phyloP scores from a whole-genome alignment of 2,888 invertebrate species.

The Odontothrips loti region DNA sequence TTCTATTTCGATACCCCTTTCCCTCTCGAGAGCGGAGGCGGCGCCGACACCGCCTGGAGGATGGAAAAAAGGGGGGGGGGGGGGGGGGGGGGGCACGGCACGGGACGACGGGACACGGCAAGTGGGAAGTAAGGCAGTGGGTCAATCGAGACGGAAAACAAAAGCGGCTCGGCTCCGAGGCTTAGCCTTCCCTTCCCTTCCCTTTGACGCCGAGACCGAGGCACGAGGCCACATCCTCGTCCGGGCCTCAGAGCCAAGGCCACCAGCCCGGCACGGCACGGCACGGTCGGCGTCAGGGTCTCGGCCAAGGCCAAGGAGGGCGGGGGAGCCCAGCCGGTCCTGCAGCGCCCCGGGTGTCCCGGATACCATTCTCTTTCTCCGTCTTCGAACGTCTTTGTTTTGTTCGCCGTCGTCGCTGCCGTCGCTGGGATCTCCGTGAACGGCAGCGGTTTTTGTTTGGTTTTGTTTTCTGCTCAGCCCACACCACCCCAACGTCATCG shows the following conservation, averaged over 20 bases:
- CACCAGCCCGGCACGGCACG: no score
- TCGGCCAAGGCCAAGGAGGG: background rate
- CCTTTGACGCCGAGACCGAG: background rate
- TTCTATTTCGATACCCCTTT: slow-evolving; percentile 20
- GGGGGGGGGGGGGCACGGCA: background rate
- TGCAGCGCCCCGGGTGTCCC: no score
- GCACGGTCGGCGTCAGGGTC: background rate
- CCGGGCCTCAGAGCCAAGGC: no score
- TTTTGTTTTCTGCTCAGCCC: no score
- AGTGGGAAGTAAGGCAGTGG: slow-evolving; percentile 23
- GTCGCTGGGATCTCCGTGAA: no score
- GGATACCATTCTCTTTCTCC: no score
- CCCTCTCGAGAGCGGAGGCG: slow-evolving; percentile 21
- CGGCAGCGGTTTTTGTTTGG: no score
- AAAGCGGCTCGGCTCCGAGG: slow-evolving; percentile 1
- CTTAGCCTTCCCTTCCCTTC: background rate
- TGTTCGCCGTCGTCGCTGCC: no score
- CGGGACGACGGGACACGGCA: background rate
- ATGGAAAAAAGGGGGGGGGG: background rate
- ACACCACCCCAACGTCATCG: no score
- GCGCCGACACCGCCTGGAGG: background rate
- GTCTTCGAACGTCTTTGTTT: no score
- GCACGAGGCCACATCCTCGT: no score
- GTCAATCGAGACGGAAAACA: slow-evolving; percentile 22
- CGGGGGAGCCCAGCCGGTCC: no score